Base-by-base conservation (phyloP, 2,113 vertebrate genomes). In the Bubo scandiacus region DNA sequence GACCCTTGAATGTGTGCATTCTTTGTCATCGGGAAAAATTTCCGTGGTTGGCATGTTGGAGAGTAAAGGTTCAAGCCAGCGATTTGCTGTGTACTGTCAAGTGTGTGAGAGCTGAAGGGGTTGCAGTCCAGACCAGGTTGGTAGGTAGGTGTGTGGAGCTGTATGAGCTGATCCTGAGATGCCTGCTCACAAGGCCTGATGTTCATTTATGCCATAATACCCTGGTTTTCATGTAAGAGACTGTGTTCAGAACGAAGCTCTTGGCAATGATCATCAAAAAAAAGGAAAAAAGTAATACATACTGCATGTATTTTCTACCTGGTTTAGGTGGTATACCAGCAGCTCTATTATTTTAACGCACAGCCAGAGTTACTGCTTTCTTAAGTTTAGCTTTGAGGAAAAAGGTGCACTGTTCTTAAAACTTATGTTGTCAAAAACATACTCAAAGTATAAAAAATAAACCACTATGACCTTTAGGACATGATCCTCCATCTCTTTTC, bases 401-500 rank as follows among this genome's bases (percentile, higher is more conserved):
- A 93, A 94, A 40, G 13, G n/a, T 23, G 34, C 5, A 1, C n/a
- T 30, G 8, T 88, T 91, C 52, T 95, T 91, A 47, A 79, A 93
- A 88, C 18, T 5, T 21, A 16, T 63, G 30, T 79, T 63, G 61
- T 65, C 78, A 51, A 92, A 90, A 95, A 45, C 42, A 25, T 63
- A 45, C 10, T 61, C 11, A 55, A 25, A 38, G 38, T 86, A 61
- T 90, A 68, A 94, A 92, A 95, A 94, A 79, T 66, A 89, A 94
- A 68, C 51, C 0, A 0, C 40, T 87, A 1, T 61, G 74, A 90
- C 91, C 84, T 91, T 96, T 92, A 87, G 92, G 81, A 84, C 61
- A 68, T 45, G 78, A 94, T 95, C 89, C 62, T 90, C 90, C 8
- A 2, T 87, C 75, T 88, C 72, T 92, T 52, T 89, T 93, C 75